A percentile compares a stretch with the other conserved stretches of the same genome.
Conservation (phyloP, 1,140 invertebrate genomes). For the Drosophila virilis region DNA sequence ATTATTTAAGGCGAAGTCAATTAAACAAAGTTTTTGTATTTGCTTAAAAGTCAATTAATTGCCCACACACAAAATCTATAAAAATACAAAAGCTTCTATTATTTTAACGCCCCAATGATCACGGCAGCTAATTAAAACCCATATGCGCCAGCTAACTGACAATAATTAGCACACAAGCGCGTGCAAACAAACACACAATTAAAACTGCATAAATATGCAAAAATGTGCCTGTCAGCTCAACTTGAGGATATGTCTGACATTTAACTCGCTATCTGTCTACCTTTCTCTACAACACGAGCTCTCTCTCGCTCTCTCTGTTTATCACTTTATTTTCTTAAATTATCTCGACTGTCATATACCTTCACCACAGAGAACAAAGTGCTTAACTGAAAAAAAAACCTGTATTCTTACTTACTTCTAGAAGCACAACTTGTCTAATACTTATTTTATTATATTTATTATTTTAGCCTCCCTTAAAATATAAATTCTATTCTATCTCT, state of each 20-base stretch:
- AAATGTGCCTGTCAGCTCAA: slow-evolving; percentile 61
- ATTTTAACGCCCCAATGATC: slow-evolving; percentile 12
- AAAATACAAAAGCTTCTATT: slow-evolving; percentile 17
- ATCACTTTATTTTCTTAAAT: neutral
- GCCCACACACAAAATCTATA: neutral
- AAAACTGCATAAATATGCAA: slow-evolving; percentile 80
- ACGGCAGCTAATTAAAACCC: slow-evolving; percentile 67
- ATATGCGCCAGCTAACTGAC: slow-evolving; percentile 73
- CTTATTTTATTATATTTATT: no score
- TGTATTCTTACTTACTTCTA: no score
- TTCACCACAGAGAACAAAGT: neutral
- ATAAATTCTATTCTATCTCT: no score
- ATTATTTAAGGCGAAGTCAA: neutral
- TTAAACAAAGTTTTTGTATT: slow-evolving; percentile 1
- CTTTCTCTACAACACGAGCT: neutral
- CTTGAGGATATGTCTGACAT: slow-evolving; percentile 55
- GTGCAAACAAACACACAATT: slow-evolving; percentile 75
- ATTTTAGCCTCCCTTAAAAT: no score
- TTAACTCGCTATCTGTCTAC: neutral
- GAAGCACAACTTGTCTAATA: no score
- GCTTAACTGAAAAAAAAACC: no score
- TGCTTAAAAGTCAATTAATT: slow-evolving; percentile 29
- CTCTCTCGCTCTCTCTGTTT: neutral
- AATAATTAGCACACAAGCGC: slow-evolving; percentile 77
- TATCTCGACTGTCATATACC: slow-evolving; percentile 1